Evolutionary conservation across 2,888 invertebrate species (phyloP).

Genomic region (Phengaris alcon): DNA sequence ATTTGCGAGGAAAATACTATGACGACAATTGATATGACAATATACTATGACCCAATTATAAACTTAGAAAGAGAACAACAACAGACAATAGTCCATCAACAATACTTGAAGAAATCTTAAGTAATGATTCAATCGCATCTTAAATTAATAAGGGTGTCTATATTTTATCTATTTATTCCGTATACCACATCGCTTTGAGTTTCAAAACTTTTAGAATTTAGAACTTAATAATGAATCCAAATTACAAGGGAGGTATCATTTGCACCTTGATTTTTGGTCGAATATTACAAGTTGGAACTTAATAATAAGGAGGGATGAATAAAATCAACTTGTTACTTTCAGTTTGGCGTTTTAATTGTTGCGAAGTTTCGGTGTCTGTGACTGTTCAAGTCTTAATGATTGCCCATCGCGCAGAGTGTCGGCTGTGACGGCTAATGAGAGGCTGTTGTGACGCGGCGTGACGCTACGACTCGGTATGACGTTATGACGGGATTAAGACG

Average conservation of each 20-base stretch:
- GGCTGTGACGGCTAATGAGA: slow-evolving; percentile 6
- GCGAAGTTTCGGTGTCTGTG: slow-evolving; percentile 9
- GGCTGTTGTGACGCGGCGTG: neutral
- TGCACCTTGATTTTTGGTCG: slow-evolving; percentile 8
- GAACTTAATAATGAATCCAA: slow-evolving; percentile 5
- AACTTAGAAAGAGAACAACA: no score
- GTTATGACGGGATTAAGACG: no score
- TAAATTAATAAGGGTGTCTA: neutral
- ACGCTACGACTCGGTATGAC: no score
- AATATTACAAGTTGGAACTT: neutral
- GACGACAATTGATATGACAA: no score
- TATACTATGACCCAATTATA: no score
- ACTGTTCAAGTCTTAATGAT: neutral
- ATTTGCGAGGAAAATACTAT: no score
- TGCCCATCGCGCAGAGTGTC: neutral
- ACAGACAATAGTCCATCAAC: no score
- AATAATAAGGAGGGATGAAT: neutral
- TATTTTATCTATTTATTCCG: neutral
- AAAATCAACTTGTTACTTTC: slow-evolving; percentile 1
- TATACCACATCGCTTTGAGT: neutral
- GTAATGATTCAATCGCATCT: no score
- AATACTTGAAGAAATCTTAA: no score
- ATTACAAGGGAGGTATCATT: neutral
- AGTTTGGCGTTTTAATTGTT: neutral
- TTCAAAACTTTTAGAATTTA: neutral